phyloP scores from a whole-genome alignment of 2,888 invertebrate species.

The Dysmachus trigonus region DNA sequence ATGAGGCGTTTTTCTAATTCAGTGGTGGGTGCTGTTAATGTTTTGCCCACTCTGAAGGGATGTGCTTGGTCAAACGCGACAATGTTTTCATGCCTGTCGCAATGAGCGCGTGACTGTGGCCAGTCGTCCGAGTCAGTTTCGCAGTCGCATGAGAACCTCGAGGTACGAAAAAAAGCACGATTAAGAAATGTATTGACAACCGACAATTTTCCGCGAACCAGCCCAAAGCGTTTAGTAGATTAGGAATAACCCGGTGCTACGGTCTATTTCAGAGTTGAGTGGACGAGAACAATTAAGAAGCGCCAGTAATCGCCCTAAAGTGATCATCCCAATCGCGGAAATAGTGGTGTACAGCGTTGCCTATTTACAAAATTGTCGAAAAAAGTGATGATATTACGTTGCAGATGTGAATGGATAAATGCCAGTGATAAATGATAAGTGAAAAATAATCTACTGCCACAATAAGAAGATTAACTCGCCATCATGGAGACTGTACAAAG shows the following conservation, averaged over 20 bases:
- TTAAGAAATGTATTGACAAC: not conserved
- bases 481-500: slow-evolving; percentile 22
- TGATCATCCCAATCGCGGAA: not conserved
- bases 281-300: slow-evolving; percentile 16
- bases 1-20: not conserved
- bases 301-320: not conserved
- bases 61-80: not conserved
- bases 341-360: not conserved
- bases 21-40: not conserved
- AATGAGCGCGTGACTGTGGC: not conserved
- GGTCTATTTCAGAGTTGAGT: slow-evolving; percentile 18
- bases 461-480: not conserved
- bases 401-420: not conserved
- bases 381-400: not conserved
- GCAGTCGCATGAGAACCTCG: not conserved
- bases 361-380: not conserved
- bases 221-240: not conserved
- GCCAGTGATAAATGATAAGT: slow-evolving; percentile 4
- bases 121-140: not conserved
- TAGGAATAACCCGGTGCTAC: not conserved
- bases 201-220: not conserved
- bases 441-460: not conserved
- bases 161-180: not conserved
- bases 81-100: not conserved
- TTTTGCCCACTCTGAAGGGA: not conserved